Conservation (phyloP, 2,888 invertebrate genomes). For the Synergus laeviventris region DNA sequence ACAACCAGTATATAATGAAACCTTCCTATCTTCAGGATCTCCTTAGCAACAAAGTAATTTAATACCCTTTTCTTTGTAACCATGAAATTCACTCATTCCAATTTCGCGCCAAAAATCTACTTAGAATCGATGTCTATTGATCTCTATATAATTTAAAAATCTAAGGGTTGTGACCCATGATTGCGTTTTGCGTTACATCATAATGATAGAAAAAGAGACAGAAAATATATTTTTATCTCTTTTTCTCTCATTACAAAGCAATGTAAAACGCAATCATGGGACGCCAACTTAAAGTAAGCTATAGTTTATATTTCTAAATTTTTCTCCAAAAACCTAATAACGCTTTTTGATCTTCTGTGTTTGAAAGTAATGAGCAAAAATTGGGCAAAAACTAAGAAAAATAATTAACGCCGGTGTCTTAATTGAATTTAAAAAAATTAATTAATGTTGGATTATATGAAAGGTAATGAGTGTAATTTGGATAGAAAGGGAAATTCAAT, state of each 20-base stretch:
- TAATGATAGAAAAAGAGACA: too few relatives aligned
- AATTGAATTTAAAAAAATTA: neutral
- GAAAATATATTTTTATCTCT: too few relatives aligned
- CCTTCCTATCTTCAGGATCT: neutral
- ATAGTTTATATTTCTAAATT: too few relatives aligned
- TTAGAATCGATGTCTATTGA: too few relatives aligned
- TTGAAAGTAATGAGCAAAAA: neutral
- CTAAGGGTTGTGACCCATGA: too few relatives aligned
- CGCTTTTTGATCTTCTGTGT: neutral
- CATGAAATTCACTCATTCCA: neutral
- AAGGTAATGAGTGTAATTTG: constrained; percentile 23
- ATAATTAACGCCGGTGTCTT: neutral
- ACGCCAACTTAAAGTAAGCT: too few relatives aligned
- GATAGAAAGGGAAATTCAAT: neutral
- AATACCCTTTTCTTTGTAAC: neutral
- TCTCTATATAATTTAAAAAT: too few relatives aligned
- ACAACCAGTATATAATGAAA: neutral
- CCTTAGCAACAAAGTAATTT: neutral
- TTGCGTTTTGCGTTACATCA: too few relatives aligned
- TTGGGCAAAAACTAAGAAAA: neutral
- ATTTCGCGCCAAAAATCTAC: neutral
- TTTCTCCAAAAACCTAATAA: too few relatives aligned
- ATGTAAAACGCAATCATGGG: too few relatives aligned
- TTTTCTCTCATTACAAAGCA: too few relatives aligned
- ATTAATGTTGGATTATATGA: neutral